Evolutionary conservation across 1,140 invertebrate species (phyloP).

Genomic region (Subanguina moxae): DNA sequence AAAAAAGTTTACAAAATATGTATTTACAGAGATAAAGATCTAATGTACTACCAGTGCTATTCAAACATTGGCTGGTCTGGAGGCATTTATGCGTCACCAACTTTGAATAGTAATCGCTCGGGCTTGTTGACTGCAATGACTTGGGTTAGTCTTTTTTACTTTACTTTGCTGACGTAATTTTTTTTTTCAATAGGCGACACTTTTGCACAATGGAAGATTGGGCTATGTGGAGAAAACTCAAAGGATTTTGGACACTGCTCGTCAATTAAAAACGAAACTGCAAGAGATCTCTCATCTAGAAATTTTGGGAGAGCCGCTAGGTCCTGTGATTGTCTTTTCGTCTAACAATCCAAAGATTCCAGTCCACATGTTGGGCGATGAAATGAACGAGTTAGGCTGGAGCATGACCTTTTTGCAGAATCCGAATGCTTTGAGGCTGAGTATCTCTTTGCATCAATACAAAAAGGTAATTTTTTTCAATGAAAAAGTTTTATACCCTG

Average conservation of each 20-base stretch:
- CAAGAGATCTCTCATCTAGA: slow-evolving; percentile 31
- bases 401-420: slow-evolving; percentile 39
- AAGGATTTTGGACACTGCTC: slow-evolving; percentile 36
- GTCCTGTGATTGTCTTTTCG: slow-evolving; percentile 33
- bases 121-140: slow-evolving; percentile 48
- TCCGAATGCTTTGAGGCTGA: slow-evolving; percentile 36
- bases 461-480: background rate
- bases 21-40: slow-evolving; percentile 27
- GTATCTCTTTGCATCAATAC: slow-evolving; percentile 38
- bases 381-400: slow-evolving; percentile 48
- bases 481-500: background rate
- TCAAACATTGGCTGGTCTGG: slow-evolving; percentile 44
- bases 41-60: slow-evolving; percentile 44
- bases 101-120: slow-evolving; percentile 38
- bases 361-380: slow-evolving; percentile 36
- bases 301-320: slow-evolving; percentile 40
- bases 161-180: no score
- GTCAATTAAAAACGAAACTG: slow-evolving; percentile 19
- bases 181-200: slow-evolving; percentile 9
- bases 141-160: slow-evolving; percentile 31
- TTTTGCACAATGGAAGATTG: slow-evolving; percentile 41
- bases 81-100: slow-evolving; percentile 45
- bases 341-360: slow-evolving; percentile 38
- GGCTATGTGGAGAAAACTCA: slow-evolving; percentile 46
- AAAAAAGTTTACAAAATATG: no score